These are phyloP conservation scores for Trididemnum nubilum DNA, from an alignment of 23 tunicate genomes.

Conservation along the genomic window DNA sequence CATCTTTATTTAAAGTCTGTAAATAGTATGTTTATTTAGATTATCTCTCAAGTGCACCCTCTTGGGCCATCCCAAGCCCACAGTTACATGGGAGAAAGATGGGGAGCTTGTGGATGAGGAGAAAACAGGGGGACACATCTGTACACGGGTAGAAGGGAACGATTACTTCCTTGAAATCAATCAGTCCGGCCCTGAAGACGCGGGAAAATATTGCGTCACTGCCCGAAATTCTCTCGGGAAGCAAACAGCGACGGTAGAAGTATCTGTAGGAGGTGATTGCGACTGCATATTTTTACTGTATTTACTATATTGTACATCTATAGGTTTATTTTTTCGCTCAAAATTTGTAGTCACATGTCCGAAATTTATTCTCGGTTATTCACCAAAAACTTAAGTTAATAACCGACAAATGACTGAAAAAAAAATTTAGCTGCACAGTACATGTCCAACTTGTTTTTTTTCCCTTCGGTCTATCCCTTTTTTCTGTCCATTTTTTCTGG, in stretches of 20 bases:
- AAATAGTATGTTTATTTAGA: conserved; percentile 37
- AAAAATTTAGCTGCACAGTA: too few species aligned
- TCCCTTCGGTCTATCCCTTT: too few species aligned
- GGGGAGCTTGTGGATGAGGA: conserved; percentile 88
- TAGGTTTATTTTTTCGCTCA: too few species aligned
- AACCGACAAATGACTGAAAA: too few species aligned
- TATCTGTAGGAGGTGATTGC: conserved; percentile 47
- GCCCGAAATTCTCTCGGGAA: conserved; percentile 92
- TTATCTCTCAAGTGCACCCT: conserved; percentile 80
- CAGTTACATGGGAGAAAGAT: conserved; percentile 89
- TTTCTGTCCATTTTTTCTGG: too few species aligned
- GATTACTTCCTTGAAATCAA: conserved; percentile 85
- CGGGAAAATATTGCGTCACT: conserved; percentile 83
- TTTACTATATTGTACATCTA: too few species aligned
- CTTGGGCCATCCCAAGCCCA: conserved; percentile 96
- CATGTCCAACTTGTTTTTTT: too few species aligned
- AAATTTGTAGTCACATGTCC: too few species aligned
- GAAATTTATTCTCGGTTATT: too few species aligned
- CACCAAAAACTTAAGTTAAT: too few species aligned
- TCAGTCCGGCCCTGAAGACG: conserved; percentile 44
- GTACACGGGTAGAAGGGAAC: conserved; percentile 70
- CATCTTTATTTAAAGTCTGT: too few species aligned
- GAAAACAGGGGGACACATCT: conserved; percentile 63
- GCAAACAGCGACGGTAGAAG: conserved; percentile 84
- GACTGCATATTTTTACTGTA: too few species aligned